Evolutionary conservation across 2,888 invertebrate species (phyloP), one percentile per base, ranked within the genome.

Genomic region (Coenonympha arcania): DNA sequence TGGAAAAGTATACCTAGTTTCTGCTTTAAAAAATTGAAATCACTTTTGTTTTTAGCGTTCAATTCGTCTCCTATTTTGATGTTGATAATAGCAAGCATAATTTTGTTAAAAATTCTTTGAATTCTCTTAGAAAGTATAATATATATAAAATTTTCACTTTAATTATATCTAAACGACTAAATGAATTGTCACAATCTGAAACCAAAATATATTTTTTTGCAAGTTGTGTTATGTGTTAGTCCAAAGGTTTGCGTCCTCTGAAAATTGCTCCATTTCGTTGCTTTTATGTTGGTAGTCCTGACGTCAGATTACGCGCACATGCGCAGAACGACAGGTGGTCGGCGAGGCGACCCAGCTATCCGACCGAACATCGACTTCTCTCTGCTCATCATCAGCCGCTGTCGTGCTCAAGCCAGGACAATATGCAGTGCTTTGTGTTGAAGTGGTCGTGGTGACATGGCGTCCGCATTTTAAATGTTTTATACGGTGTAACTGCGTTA

Each of bases 261-360:
- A 48, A 50, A 58, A 60, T 57, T 51, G 61, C 64, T 65, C 59
- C 56, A 65, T 65, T 66, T 76, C 68, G 50, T 44, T 62, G 68
- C 56, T 68, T 55, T 40, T 22, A 78, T 71, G 85, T 85, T 86
- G 86, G 76, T 65, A 55, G 58, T 57, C 61, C 66, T 81, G 84
- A 64, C 64, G 70, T 68, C 73, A 79, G 76, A 76, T 75, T 79
- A 84, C 82, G 80, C 87, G 87, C 83, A 84, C 87, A 87, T 87
- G 87, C 87, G 87, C 87, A 87, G 81, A 86, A 82, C 83, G 87
- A 83, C 87, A 87, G 87, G 87, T 87, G 87, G 86, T 87, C 85
- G 84, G 71, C 83, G 79, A 79, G 76, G 81, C 84, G 82, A 78
- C 73, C 79, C 85, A 79, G 81, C 83, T 82, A 79, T 79, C 70